Base-by-base conservation (phyloP, 1,140 invertebrate genomes). In the Cyrtorhinus lividipennis region DNA sequence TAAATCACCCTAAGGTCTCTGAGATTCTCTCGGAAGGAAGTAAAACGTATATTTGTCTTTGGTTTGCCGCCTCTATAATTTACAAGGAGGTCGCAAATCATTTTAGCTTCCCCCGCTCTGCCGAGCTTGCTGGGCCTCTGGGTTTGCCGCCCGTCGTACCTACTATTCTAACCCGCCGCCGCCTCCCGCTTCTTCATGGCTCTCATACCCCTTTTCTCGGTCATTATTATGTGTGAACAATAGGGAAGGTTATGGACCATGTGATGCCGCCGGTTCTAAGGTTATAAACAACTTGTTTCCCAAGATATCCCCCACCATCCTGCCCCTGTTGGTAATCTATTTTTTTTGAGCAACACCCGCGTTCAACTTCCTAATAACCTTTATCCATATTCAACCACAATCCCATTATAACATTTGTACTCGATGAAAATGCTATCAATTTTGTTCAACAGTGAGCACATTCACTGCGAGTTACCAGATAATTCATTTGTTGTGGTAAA, bases 1-100 rank as follows among this genome's bases (percentile, higher is more conserved):
- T 53, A 53, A 53, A 53, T 53, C 48, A 53, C 48, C 18, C 48
- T 53, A 22, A 53, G 48, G 48, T 20, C 48, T 20, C 48, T 53
- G 48, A 53, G 48, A 53, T 22, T 12, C 48, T 20, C 20, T 22
- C 12, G 48, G 48, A 53, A 53, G 48, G 48, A 53, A 53, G 12
- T 53, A 22, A n/a, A 53, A 22, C 48, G 48, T 15, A 53, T 53
- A 53, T 53, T 53, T 53, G 48, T 53, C 48, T 53, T 53, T 53
- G 48, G 48, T 53, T 53, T 53, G 48, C 48, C 48, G 48, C 48
- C 48, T 53, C 48, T 22, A 22, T 22, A 53, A 53, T 53, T 53
- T 53, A 53, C 48, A 22, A 53, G 12, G 48, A 20, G 12, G 10
- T 53, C 48, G 48, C 48, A 53, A 53, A 53, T 53, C 48, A 53